A percentile compares a stretch with the other conserved stretches of the same genome.
phyloP scores from a whole-genome alignment of 1,140 invertebrate genomes.

The Uloborus diversus region DNA sequence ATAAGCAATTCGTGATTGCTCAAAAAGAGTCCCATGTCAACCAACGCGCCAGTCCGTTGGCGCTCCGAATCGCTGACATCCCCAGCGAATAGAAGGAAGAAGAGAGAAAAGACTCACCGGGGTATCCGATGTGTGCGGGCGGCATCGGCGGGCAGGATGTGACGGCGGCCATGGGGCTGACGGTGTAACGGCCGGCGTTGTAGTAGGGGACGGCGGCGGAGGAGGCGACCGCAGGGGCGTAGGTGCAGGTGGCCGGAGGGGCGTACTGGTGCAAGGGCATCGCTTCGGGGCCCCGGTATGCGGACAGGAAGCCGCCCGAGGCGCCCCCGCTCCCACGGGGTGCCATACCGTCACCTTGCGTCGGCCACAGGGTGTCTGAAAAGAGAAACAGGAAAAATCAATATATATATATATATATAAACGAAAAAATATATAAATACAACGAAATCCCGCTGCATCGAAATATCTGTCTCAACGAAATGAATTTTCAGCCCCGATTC shows the following conservation, averaged over 20 bases:
- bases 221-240: background rate
- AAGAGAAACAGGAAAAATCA: background rate
- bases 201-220: background rate
- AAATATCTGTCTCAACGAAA: too few relatives aligned
- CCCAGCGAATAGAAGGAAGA: too few relatives aligned
- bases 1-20: too few relatives aligned
- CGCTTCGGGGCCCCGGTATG: constrained; percentile 34
- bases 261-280: constrained; percentile 16
- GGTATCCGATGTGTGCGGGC: constrained; percentile 13
- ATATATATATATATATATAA: too few relatives aligned
- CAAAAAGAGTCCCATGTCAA: too few relatives aligned
- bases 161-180: constrained; percentile 14
- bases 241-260: background rate
- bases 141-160: constrained; percentile 2
- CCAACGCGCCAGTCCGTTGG: too few relatives aligned
- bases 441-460: too few relatives aligned
- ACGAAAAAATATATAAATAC: too few relatives aligned
- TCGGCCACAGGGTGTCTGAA: constrained; percentile 47
- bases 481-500: too few relatives aligned
- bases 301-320: constrained; percentile 1
- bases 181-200: constrained; percentile 4
- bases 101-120: too few relatives aligned
- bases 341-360: constrained; percentile 42
- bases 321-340: constrained; percentile 35
- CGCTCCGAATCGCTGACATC: too few relatives aligned